A percentile compares a stretch with the other conserved stretches of the same genome.
Conservation (phyloP, 2,888 invertebrate species). For the Scaeva pyrastri region DNA sequence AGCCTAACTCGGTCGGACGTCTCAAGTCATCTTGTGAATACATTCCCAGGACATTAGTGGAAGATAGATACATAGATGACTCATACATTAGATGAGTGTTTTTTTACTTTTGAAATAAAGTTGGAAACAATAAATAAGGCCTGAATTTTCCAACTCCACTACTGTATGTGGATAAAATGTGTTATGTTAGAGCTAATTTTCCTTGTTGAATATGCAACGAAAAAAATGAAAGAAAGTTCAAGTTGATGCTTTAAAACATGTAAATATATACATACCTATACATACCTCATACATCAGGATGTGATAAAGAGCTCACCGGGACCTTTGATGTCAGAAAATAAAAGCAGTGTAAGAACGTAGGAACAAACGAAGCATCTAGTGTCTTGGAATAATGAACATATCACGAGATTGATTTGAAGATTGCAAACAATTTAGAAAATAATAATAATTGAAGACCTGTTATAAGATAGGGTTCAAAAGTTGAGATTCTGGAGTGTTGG, state of each 20-base stretch:
- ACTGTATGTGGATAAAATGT: neutral
- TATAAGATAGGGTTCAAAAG: neutral
- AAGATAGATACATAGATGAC: too few species aligned
- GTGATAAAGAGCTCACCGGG: constrained; percentile 18
- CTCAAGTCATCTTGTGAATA: too few species aligned
- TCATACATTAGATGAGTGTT: too few species aligned
- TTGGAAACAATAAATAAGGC: neutral
- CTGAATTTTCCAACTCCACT: neutral
- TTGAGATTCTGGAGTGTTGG: constrained; percentile 10
- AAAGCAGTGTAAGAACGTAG: neutral
- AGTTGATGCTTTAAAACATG: neutral
- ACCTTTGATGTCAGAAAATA: constrained; percentile 25
- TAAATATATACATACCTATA: neutral
- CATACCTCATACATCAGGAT: constrained; percentile 1
- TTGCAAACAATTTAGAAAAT: constrained; percentile 1
- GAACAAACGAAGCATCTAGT: neutral
- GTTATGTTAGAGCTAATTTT: neutral
- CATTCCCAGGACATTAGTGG: too few species aligned
- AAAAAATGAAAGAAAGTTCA: neutral
- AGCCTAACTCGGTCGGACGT: too few species aligned
- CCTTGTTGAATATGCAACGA: neutral
- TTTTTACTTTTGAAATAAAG: too few species aligned
- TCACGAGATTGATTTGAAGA: constrained; percentile 17
- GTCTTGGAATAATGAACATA: constrained; percentile 14
- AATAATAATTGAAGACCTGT: neutral